A percentile compares a stretch with the other conserved stretches of the same genome.
Evolutionary conservation across 2,797 vertebrate genomes (phyloP).

Genomic region (Neomorphus geoffroyi): DNA sequence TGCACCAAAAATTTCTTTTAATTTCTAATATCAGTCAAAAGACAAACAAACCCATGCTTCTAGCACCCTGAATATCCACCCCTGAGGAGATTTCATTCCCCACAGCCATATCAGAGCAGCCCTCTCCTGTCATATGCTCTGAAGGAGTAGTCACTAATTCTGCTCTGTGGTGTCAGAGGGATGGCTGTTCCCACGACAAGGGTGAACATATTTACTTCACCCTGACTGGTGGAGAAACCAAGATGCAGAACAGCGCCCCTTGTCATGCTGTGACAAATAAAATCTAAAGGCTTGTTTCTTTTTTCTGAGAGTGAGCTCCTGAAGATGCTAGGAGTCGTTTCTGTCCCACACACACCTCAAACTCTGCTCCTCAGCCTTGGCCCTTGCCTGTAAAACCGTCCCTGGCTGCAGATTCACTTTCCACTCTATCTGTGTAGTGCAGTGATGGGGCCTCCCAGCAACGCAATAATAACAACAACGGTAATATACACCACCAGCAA

Average conservation of each 20-base stretch:
- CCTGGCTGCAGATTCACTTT: not conserved
- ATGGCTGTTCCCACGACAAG: not conserved
- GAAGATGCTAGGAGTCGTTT: not conserved
- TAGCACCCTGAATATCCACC: not conserved
- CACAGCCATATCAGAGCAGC: not conserved
- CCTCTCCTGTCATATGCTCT: not conserved
- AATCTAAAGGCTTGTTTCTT: not conserved
- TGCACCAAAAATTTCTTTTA: not conserved
- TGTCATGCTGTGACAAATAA: not conserved
- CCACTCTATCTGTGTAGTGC: not conserved
- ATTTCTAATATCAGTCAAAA: not conserved
- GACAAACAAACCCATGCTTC: not conserved
- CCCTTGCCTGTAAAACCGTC: not conserved
- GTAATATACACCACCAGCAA: not conserved
- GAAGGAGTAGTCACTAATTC: not conserved
- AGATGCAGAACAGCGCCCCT: not conserved
- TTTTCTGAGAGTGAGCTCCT: not conserved
- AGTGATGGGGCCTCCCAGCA: not conserved
- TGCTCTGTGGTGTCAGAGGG: accelerated
- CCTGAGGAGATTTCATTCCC: not conserved
- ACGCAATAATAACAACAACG: not conserved
- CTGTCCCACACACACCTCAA: accelerated
- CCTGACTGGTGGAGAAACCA: not conserved
- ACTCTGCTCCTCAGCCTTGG: not conserved
- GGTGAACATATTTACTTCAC: not conserved